Base-by-base conservation (phyloP, 2,888 invertebrate genomes). In the Zaprionus lineosus region DNA sequence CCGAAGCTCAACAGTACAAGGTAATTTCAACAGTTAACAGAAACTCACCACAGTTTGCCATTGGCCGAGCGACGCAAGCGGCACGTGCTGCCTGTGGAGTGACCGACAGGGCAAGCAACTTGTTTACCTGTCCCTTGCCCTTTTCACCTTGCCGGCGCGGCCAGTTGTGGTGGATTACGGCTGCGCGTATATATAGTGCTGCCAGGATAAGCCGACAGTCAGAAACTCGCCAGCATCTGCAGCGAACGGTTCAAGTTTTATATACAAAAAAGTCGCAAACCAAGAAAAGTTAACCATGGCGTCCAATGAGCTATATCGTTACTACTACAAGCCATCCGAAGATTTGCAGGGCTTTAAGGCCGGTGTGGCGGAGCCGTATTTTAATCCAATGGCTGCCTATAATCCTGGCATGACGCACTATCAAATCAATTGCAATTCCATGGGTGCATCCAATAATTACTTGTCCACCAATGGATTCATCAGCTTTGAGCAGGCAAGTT, bases 261-360 rank as follows among this genome's bases (percentile, higher is more conserved):
- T 5, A 21, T 12, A 15, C 26, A 16, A 11, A 6, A 15, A 46
- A 14, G 14, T 15, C 7, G 9, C n/a, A n/a, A 11, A 43, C 15
- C 21, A 24, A 7, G 31, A 24, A 31, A 7, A 18, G 21, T 14
- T 8, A 3, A 40, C 58, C 40, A 88, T 89, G 88, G 86, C 90
- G 75, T 86, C 90, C 59, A 88, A 88, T 86, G 90, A 90, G 85
- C 84, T 90, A 66, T 90, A 88, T 70, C 90, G 90, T 65, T 90
- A 89, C 36, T 90, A 90, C 53, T 90, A 90, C 70, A 86, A 88
- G 69, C 87, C 89, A 21, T 86, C 89, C 19, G 89, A 89, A 78
- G 89, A 89, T 70, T 77, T 89, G 62, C 89, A 89, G 63, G 75
- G 87, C 44, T 79, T 89, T 16, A 89, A 89, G 69, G 48, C 75